Evolutionary conservation across 2,113 vertebrate genomes (phyloP), one percentile per base, ranked within the genome.

Genomic region (Hystrix cristata): DNA sequence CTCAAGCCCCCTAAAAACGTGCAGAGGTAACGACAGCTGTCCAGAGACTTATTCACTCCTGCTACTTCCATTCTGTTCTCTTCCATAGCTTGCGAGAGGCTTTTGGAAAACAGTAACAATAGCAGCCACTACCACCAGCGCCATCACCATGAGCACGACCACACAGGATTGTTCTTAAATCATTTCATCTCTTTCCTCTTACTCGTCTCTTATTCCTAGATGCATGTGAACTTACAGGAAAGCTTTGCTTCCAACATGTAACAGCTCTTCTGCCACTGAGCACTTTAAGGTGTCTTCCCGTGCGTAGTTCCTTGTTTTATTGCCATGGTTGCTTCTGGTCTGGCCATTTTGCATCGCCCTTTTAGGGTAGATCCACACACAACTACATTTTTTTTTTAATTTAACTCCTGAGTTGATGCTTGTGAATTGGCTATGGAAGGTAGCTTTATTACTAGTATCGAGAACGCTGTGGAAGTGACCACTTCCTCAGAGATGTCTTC

Each of bases 171-270:
- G 88, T 67, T 16, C 7, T 72, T 51, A 90, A 64, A 29, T 3
- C 48, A 64, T 82, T 69, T 55, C 31, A 25, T 76, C 12, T 29
- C 7, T 43, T 76, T 67, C 18, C 12, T 25, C 51, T 86, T 89
- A 43, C 18, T 86, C 1, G 18, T 87, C 71, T 85, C 67, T 74
- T 87, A 29, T 67, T 81, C 59, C 34, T 72, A 71, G 13, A 13
- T 87, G 7, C 64, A 5, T 21, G 43, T 87, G 34, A 87, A 27
- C 29, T 74, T 18, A 67, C 3, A 88, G 10, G 4, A 62, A 57
- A 93, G 13, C 21, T 86, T 96, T 57, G 25, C 91, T 91, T 91
- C 51, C 43, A 48, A 71, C 16, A 38, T 93, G 67, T 64, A 87
- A 46, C 3, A 87, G 13, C 16, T 93, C n/a, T 62, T 83, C 31